Base-by-base conservation (phyloP, 2,888 invertebrate genomes). In the Hemaris fuciformis region DNA sequence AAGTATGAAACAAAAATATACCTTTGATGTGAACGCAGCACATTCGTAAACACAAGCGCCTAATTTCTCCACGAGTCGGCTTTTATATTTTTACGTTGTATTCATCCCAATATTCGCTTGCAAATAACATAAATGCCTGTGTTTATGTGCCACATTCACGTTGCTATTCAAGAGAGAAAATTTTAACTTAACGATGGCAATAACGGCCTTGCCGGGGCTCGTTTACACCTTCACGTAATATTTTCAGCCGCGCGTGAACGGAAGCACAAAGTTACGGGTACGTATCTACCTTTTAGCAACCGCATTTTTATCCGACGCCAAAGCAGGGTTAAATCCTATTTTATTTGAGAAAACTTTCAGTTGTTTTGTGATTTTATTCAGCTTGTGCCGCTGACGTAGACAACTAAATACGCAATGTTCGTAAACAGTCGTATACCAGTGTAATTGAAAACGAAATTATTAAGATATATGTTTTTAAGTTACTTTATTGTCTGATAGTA, bases 181-280 rank as follows among this genome's bases (percentile, higher is more conserved):
- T 87, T 88, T 88, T 83, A 85, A 85, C 81, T 85, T 87, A 87
- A 88, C 87, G 85, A 81, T 72, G 77, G 84, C 81, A 85, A 87
- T 88, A 88, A 88, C 79, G 77, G 81, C 72, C 76, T 81, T 72
- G 70, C 79, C 81, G 77, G 78, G 72, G 77, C 81, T 81, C 85
- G 84, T 87, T 88, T 85, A 84, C 86, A 87, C 87, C 84, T 83
- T 73, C 70, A 70, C 79, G 81, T 83, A 79, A 85, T 85, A 85
- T 85, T 84, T 81, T 79, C 81, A 81, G 77, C 79, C 77, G 74
- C 74, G 71, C 71, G 75, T 72, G 77, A 81, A 76, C 84, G 84
- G 84, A 82, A 84, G 80, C 76, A 77, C 72, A 74, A 74, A 78
- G 78, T 79, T 75, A 77, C 76, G 71, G 73, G 76, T 70, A 78